Conservation (phyloP, 2,888 invertebrate species). For the Drosophila tripunctata region DNA sequence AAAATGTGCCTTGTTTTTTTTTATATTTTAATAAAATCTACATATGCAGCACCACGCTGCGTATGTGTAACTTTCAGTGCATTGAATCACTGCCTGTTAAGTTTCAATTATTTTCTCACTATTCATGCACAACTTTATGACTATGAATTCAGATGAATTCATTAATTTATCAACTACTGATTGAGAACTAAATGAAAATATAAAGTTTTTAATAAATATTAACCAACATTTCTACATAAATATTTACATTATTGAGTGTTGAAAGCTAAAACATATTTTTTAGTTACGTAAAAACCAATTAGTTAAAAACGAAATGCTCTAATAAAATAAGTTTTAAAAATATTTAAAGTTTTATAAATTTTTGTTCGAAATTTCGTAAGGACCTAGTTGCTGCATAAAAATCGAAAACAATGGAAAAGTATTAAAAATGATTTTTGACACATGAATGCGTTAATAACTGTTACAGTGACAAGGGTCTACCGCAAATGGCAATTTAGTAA, state of each 20-base stretch:
- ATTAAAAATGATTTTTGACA: slow-evolving; percentile 19
- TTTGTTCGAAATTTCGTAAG: too few relatives aligned
- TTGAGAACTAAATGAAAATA: not conserved
- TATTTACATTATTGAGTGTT: too few relatives aligned
- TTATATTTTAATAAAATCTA: too few relatives aligned
- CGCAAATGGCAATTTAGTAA: slow-evolving; percentile 2
- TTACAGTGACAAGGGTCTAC: slow-evolving; percentile 39
- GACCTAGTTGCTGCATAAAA: too few relatives aligned
- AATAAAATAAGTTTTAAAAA: too few relatives aligned
- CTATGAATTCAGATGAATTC: too few relatives aligned
- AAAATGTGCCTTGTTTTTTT: not conserved
- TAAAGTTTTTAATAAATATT: too few relatives aligned
- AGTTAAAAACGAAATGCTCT: too few relatives aligned
- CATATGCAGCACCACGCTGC: slow-evolving; percentile 24
- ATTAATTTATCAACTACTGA: slow-evolving; percentile 23
- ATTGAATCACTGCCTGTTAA: slow-evolving; percentile 4
- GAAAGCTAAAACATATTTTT: too few relatives aligned
- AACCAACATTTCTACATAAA: too few relatives aligned
- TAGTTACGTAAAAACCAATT: too few relatives aligned
- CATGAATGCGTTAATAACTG: slow-evolving; percentile 3
- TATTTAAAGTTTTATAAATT: too few relatives aligned
- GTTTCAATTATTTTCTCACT: not conserved
- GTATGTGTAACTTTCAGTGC: slow-evolving; percentile 38
- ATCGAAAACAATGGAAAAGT: not conserved
- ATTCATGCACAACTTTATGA: slow-evolving; percentile 10